Conservation (phyloP, 2,113 vertebrate genomes). For the Rhadina sibilatrix region DNA sequence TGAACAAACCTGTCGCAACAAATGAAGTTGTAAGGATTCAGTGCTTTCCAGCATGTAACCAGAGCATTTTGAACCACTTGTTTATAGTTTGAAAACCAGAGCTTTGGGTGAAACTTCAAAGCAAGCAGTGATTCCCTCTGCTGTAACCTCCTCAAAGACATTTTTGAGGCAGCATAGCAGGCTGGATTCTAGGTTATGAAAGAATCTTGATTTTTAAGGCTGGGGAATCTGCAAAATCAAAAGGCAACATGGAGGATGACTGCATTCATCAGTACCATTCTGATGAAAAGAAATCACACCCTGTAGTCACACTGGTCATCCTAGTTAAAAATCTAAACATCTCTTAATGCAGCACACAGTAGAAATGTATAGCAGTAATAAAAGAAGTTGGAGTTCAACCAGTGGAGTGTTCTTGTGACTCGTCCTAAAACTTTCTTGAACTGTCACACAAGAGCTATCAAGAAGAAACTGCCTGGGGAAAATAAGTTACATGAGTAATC, state of each 20-base stretch:
- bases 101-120: neutral
- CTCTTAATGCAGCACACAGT: neutral
- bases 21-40: neutral
- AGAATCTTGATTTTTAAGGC: neutral
- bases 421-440: neutral
- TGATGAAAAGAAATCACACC: neutral
- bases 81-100: neutral
- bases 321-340: neutral
- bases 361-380: neutral
- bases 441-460: neutral
- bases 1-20: neutral
- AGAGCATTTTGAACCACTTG: neutral
- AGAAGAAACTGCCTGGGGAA: neutral
- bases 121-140: neutral
- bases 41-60: neutral
- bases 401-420: neutral
- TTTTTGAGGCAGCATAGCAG: neutral
- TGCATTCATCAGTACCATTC: neutral
- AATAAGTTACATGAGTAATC: conserved; percentile 45
- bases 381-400: neutral
- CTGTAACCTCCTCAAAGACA: neutral
- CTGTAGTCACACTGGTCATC: neutral
- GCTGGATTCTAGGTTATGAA: neutral
- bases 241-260: neutral
- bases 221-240: neutral